Conservation (phyloP, 2,888 invertebrate genomes). For the Phaonia tiefii region DNA sequence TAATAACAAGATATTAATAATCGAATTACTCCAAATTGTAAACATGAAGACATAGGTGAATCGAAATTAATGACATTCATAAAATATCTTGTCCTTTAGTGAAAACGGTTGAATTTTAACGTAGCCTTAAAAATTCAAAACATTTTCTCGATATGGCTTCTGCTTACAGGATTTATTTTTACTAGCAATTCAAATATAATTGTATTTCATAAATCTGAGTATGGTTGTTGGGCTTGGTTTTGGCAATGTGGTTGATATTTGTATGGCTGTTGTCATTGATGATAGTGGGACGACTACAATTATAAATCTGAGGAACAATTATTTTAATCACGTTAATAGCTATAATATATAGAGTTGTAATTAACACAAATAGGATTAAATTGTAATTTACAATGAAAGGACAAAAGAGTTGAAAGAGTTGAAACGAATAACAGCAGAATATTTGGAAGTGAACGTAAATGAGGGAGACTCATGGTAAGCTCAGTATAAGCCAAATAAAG, state of each 20-base stretch:
- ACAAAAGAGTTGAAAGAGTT: neutral
- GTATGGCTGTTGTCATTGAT: no score
- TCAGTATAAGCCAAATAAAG: conserved; percentile 12
- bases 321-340: conserved; percentile 61
- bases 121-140: no score
- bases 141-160: conserved; percentile 1
- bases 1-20: no score
- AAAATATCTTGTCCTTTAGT: no score
- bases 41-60: no score
- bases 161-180: neutral
- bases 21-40: no score
- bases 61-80: no score
- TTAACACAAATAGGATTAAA: conserved; percentile 64
- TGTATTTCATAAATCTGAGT: conserved; percentile 24
- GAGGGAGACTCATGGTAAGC: conserved; percentile 8
- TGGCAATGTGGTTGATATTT: no score
- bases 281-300: no score
- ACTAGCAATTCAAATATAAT: conserved; percentile 19
- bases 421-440: neutral
- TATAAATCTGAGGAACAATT: conserved; percentile 51
- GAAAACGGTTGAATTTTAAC: no score
- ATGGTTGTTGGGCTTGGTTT: conserved; percentile 15
- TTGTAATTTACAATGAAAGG: conserved; percentile 41
- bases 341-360: conserved; percentile 62
- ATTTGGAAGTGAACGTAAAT: neutral